Evolutionary conservation across 2,888 invertebrate species (phyloP).

Genomic region (Hecatera dysodea): DNA sequence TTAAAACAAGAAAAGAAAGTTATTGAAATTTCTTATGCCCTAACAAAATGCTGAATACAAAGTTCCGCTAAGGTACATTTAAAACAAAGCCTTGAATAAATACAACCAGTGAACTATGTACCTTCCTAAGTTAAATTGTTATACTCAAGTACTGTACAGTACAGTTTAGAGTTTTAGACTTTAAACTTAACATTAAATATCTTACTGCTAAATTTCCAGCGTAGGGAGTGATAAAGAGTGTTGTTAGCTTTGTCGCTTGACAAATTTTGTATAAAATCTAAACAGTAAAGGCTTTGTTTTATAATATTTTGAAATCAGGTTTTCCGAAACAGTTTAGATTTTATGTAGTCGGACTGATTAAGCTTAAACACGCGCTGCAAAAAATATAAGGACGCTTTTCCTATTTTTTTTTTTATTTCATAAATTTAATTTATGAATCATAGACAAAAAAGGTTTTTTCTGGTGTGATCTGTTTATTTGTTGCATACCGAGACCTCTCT

Average conservation of each 20-base stretch:
- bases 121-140: constrained; percentile 3
- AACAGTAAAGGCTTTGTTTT: background rate
- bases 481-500: background rate
- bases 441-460: background rate
- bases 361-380: too few relatives aligned
- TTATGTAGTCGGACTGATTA: background rate
- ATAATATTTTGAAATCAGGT: background rate
- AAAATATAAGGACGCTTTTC: too few relatives aligned
- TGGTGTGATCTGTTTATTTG: background rate
- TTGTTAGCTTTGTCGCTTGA: constrained; percentile 6
- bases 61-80: background rate
- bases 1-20: background rate
- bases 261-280: background rate
- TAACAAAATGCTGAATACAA: background rate
- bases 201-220: constrained; percentile 3
- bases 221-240: background rate
- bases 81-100: background rate
- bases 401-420: too few relatives aligned
- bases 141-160: background rate
- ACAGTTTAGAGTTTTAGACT: background rate
- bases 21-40: background rate
- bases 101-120: constrained; percentile 7
- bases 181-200: constrained; percentile 9
- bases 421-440: background rate
- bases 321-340: background rate